Evolutionary conservation across 2,113 vertebrate genomes (phyloP).

Genomic region (Gila orcuttii): DNA sequence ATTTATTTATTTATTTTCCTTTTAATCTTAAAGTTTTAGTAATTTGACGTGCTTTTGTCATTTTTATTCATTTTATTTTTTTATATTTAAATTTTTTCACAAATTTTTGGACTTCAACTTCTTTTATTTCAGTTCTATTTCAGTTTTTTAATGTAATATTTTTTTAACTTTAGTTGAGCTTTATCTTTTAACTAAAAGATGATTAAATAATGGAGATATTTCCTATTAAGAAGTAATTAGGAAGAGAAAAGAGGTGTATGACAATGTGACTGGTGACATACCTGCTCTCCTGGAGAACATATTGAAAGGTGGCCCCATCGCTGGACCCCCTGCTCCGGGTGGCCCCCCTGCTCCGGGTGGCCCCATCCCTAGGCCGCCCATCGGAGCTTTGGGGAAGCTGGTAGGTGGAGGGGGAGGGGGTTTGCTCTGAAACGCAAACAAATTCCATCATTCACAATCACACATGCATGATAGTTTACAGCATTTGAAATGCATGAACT

Average conservation of each 20-base stretch:
- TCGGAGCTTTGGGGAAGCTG: conserved; percentile 79
- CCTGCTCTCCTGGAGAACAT: conserved; percentile 95
- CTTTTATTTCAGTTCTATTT: not conserved
- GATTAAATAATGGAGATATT: not conserved
- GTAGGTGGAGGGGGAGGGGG: conserved; percentile 88
- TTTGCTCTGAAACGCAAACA: conserved; percentile 77
- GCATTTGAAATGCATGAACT: not conserved
- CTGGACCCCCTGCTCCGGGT: conserved; percentile 58
- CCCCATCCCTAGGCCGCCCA: conserved; percentile 59
- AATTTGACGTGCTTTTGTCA: not conserved
- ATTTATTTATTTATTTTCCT: not conserved
- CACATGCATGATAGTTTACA: conserved; percentile 62
- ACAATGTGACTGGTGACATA: conserved; percentile 58
- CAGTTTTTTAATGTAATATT: too few species aligned
- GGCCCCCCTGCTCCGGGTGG: conserved; percentile 64
- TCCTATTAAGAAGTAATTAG: not conserved
- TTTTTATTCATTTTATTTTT: not conserved
- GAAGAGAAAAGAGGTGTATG: not conserved
- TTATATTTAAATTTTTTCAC: too few species aligned
- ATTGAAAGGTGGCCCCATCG: conserved; percentile 79
- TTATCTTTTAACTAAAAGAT: not conserved
- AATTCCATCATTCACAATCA: not conserved
- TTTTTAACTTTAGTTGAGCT: not conserved
- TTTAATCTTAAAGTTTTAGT: not conserved
- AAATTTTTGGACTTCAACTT: not conserved